Conservation (phyloP, 2,113 vertebrate genomes). For the Pseudorhombus dupliciocellatus region DNA sequence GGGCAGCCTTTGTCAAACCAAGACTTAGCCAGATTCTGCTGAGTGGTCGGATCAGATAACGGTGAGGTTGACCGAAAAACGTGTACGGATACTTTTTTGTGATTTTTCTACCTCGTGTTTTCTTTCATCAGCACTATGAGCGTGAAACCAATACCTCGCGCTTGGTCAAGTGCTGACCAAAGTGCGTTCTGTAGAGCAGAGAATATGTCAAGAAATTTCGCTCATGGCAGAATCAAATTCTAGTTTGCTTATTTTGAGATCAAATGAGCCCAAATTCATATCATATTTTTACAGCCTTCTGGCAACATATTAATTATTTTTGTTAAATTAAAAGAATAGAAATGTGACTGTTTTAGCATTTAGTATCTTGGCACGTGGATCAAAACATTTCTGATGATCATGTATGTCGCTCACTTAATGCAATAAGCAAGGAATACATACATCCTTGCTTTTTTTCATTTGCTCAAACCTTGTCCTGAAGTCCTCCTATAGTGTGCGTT, state of each 20-base stretch:
- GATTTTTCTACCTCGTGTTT: slow-evolving; percentile 4
- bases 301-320: slow-evolving; percentile 5
- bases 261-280: neutral
- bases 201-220: neutral
- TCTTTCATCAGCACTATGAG: slow-evolving; percentile 32
- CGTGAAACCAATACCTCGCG: slow-evolving; percentile 19
- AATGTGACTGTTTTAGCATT: neutral
- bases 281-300: neutral
- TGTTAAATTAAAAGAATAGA: neutral
- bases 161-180: slow-evolving; percentile 12
- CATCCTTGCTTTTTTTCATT: slow-evolving; percentile 11
- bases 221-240: neutral
- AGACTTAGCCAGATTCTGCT: slow-evolving; percentile 50
- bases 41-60: slow-evolving; percentile 59
- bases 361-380: neutral
- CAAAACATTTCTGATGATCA: slow-evolving; percentile 3
- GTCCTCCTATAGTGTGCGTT: slow-evolving; percentile 40
- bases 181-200: slow-evolving; percentile 1
- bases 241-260: slow-evolving; percentile 14
- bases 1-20: slow-evolving; percentile 50
- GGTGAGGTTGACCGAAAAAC: slow-evolving; percentile 28
- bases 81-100: slow-evolving; percentile 19
- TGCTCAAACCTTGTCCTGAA: slow-evolving; percentile 11
- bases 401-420: neutral
- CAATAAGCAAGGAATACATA: slow-evolving; percentile 21